Evolutionary conservation across 2,113 vertebrate genomes (phyloP).

Genomic region (Campylorhamphus procurvoides): DNA sequence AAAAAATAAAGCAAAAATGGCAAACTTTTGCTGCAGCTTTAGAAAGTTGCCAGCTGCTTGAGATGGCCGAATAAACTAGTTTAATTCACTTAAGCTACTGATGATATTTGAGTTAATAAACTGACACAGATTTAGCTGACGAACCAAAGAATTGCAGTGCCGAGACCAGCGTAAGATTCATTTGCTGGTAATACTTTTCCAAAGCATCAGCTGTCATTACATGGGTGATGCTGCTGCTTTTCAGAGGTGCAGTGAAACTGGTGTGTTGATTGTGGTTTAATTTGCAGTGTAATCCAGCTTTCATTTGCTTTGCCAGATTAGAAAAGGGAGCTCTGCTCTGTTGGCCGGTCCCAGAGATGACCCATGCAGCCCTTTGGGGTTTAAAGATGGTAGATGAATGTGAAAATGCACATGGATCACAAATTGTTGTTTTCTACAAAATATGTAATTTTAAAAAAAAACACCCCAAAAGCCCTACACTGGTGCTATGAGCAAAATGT

Average conservation of each 20-base stretch:
- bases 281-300: not conserved
- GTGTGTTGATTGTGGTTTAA: not conserved
- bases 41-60: not conserved
- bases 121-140: not conserved
- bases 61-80: not conserved
- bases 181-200: not conserved
- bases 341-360: not conserved
- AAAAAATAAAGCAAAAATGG: not conserved
- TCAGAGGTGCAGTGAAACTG: not conserved
- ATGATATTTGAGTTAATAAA: not conserved
- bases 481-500: not conserved
- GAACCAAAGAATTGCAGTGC: not conserved
- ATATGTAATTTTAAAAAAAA: not conserved
- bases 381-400: not conserved
- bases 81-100: not conserved
- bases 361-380: not conserved
- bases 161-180: not conserved
- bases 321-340: not conserved
- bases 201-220: not conserved
- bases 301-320: not conserved
- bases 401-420: not conserved
- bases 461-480: not conserved
- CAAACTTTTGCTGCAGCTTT: not conserved
- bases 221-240: not conserved
- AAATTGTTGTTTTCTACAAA: not conserved